Conservation (phyloP, 2,113 vertebrate species). For the Myxocyprinus asiaticus region DNA sequence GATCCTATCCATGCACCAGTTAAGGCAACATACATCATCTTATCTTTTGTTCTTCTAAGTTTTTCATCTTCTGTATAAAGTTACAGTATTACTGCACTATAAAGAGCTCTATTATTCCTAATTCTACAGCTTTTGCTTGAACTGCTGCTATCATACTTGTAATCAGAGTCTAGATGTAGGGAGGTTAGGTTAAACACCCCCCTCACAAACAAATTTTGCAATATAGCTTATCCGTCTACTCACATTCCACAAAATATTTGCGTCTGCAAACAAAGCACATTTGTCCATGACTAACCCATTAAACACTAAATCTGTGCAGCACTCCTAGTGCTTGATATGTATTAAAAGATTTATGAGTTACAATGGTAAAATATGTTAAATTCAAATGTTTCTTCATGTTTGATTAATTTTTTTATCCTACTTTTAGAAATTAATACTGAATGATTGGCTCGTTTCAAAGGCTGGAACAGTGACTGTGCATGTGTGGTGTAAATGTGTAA, state of each 20-base stretch:
- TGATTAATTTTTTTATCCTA: conserved; percentile 51
- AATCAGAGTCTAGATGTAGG: conserved; percentile 1
- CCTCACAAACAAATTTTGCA: conserved; percentile 1
- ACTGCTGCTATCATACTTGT: conserved; percentile 50
- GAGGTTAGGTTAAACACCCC: not conserved
- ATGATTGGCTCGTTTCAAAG: conserved; percentile 47
- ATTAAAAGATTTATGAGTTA: conserved; percentile 66
- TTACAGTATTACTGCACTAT: conserved; percentile 69
- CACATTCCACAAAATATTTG: conserved; percentile 60
- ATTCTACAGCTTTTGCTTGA: conserved; percentile 61
- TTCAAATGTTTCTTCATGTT: conserved; percentile 56
- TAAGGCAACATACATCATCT: conserved; percentile 92
- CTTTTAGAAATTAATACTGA: conserved; percentile 63
- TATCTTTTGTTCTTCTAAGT: conserved; percentile 39
- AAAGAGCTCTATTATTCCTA: conserved; percentile 60
- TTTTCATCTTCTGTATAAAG: conserved; percentile 75
- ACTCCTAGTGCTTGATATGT: conserved; percentile 48
- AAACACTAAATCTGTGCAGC: conserved; percentile 30
- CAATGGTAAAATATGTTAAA: conserved; percentile 69
- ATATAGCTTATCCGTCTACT: conserved; percentile 17
- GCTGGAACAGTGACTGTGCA: conserved; percentile 31
- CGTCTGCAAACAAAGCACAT: conserved; percentile 46
- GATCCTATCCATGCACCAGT: conserved; percentile 90
- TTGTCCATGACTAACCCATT: conserved; percentile 7
- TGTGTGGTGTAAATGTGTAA: conserved; percentile 32